Conservation (phyloP, 2,113 vertebrate species). For the Cygnus buccinator region DNA sequence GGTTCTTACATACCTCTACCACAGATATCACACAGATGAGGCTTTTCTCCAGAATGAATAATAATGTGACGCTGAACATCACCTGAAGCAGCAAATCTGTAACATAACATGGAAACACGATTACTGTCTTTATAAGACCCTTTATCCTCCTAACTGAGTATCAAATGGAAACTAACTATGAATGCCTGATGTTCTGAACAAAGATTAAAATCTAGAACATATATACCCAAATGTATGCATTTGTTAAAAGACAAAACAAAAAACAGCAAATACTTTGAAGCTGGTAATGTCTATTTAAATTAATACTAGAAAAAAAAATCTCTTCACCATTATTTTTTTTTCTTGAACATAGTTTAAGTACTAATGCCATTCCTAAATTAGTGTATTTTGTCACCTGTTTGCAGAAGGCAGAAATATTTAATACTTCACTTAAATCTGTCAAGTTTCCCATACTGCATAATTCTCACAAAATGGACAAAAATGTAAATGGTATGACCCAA, state of each 20-base stretch:
- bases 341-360: not conserved
- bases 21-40: slow-evolving; percentile 95
- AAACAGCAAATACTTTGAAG: not conserved
- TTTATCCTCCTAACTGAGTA: not conserved
- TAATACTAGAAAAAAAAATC: not conserved
- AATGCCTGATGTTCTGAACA: not conserved
- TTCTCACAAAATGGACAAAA: not conserved
- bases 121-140: not conserved
- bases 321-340: not conserved
- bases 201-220: not conserved
- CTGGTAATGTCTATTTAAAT: not conserved
- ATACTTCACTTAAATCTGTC: not conserved
- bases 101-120: not conserved
- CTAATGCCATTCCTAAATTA: not conserved
- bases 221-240: not conserved
- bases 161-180: not conserved
- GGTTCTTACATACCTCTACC: slow-evolving; percentile 84
- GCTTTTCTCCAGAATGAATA: slow-evolving; percentile 95
- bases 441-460: not conserved
- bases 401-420: not conserved
- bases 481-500: not conserved
- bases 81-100: slow-evolving; percentile 93
- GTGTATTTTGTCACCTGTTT: not conserved
- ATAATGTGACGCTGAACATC: slow-evolving; percentile 96
- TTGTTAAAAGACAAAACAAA: not conserved